Base-by-base conservation (phyloP, 2,888 invertebrate species). In the Aphidoletes aphidimyza region DNA sequence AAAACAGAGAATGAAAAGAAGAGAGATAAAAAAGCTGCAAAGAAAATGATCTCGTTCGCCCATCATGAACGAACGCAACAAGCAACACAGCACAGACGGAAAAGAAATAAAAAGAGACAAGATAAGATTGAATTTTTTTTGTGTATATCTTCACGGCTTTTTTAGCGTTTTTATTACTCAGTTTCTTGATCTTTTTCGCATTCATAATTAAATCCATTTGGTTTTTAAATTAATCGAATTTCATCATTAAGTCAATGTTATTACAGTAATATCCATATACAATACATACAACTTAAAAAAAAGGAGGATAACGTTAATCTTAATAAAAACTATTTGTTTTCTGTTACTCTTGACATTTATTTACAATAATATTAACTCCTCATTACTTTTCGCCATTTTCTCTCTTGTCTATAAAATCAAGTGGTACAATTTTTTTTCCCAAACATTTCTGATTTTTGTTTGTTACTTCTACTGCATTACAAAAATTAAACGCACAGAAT, bases 221-320 rank as follows among this genome's bases (percentile, higher is more conserved):
- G 69, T 69, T 69, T 69, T 69, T 69, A 69, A 69, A 69, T 69
- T 69, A 69, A 69, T 69, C 69, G 69, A 69, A 69, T 69, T 69
- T 69, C 34, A 69, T 69, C 69, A 69, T 69, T 69, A 69, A 69
- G 69, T 69, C 69, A 69, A 14, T 54, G 14, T 69, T 69, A 69
- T 30, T 30, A 69, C 34, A 69, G 34, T 17, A 69, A 69, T 69
- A 69, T 69, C 30, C 69, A 69, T 69, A 69, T 69, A 69, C 69
- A 69, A 54, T 26, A 54, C n/a, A 69, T 69, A 69, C 69, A 69
- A 69, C 30, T 69, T 69, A 69, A 69, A 69, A 30, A 26, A 6
- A n/a, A n/a, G 22, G 0, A 54, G 30, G 34, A 69, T 9, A 69
- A 69, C 69, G 34, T 69, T 69, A 69, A 69, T 69, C 69, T 69